phyloP scores from a whole-genome alignment of 2,888 invertebrate species.

The Poecilus cupreus region DNA sequence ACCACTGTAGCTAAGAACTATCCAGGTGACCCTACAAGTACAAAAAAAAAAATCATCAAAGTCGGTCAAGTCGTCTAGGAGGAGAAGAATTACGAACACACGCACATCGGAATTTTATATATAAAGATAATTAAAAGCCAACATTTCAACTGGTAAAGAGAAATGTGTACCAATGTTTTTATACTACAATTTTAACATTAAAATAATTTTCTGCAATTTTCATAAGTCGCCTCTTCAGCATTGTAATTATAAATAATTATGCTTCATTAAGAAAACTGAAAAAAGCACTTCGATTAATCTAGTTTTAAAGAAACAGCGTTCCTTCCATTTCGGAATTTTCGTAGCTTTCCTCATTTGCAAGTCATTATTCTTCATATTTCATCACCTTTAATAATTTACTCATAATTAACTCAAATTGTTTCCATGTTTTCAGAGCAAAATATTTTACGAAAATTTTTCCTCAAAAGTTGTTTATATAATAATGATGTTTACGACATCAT shows the following conservation, averaged over 20 bases:
- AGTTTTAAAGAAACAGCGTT: not conserved
- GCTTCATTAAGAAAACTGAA: not conserved
- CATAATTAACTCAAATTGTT: slow-evolving; percentile 25
- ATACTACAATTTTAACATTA: too few relatives aligned
- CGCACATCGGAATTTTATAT: too few relatives aligned
- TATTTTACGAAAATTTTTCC: not conserved
- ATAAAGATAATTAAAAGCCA: too few relatives aligned
- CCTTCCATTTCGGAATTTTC: not conserved
- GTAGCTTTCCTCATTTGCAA: slow-evolving; percentile 11
- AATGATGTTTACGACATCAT: slow-evolving; percentile 2
- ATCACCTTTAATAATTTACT: slow-evolving; percentile 28
- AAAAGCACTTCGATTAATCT: slow-evolving; percentile 14
- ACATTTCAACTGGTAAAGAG: too few relatives aligned
- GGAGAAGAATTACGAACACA: too few relatives aligned
- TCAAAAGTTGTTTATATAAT: slow-evolving; percentile 6
- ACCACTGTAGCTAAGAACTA: too few relatives aligned
- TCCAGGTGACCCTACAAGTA: too few relatives aligned
- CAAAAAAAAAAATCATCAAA: too few relatives aligned
- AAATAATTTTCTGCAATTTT: not conserved
- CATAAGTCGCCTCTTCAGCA: not conserved
- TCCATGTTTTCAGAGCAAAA: slow-evolving; percentile 1
- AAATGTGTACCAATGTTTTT: too few relatives aligned
- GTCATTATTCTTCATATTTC: slow-evolving; percentile 15
- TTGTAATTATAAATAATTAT: slow-evolving; percentile 11
- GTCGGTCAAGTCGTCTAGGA: too few relatives aligned